A percentile compares a stretch with the other conserved stretches of the same genome.
phyloP scores from a whole-genome alignment of 2,888 invertebrate species.

The Punctoribates punctum region DNA sequence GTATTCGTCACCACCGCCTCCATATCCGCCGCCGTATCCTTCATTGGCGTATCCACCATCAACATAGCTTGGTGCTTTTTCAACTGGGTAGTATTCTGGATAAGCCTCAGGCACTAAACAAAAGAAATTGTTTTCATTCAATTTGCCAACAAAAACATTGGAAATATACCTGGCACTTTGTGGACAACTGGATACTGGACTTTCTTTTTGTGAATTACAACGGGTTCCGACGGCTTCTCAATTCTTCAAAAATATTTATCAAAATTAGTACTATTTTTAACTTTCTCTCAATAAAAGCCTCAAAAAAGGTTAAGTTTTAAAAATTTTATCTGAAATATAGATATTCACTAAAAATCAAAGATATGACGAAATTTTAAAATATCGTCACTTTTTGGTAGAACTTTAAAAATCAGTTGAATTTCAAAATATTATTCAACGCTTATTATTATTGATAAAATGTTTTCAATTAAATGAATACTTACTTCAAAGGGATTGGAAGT shows the following conservation, averaged over 20 bases:
- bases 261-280: no score
- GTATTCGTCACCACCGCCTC: slow-evolving; percentile 3
- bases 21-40: no score
- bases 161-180: slow-evolving; percentile 18
- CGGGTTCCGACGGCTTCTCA: neutral
- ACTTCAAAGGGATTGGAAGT: slow-evolving; percentile 35
- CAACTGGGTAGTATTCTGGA: slow-evolving; percentile 35
- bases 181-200: neutral
- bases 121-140: neutral
- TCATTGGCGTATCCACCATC: slow-evolving; percentile 35
- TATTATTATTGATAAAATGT: neutral
- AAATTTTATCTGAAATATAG: no score
- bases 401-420: no score
- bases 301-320: no score
- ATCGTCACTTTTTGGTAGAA: no score
- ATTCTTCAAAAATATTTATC: neutral
- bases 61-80: slow-evolving; percentile 33
- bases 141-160: no score
- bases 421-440: no score
- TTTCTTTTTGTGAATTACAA: neutral
- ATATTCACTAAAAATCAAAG: no score
- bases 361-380: no score
- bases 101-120: slow-evolving; percentile 8
- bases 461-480: neutral
- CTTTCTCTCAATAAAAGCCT: no score